phyloP scores from a whole-genome alignment of 2,113 vertebrate genomes.

The Seriola dumerili region DNA sequence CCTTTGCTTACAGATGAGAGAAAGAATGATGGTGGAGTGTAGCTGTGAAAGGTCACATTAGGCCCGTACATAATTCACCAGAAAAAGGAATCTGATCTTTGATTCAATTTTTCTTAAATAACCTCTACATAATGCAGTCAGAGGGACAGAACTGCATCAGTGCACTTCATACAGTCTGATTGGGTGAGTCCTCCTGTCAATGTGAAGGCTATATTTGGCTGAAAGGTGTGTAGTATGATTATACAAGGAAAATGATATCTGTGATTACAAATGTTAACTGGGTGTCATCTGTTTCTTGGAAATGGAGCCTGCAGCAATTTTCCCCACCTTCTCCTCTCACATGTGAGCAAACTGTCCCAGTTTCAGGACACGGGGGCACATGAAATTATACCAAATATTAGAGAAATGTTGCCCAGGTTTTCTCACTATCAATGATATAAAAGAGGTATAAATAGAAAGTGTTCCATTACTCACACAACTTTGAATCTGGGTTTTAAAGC shows the following conservation, averaged over 20 bases:
- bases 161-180: constrained; percentile 16
- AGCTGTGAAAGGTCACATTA: neutral
- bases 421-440: neutral
- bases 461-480: too few relatives aligned
- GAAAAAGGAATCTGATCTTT: neutral
- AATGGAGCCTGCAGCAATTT: constrained; percentile 40
- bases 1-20: neutral
- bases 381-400: neutral
- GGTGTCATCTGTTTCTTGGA: constrained; percentile 62
- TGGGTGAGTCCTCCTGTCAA: constrained; percentile 37
- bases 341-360: constrained; percentile 5
- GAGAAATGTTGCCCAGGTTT: neutral
- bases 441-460: neutral
- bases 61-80: too few relatives aligned
- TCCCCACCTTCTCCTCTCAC: constrained; percentile 38
- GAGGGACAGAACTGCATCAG: neutral
- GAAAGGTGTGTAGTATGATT: constrained; percentile 75
- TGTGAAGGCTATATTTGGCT: constrained; percentile 68
- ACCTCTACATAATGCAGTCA: neutral
- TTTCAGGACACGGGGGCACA: neutral
- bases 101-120: neutral
- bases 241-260: constrained; percentile 73
- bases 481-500: too few relatives aligned
- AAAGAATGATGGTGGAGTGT: neutral
- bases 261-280: constrained; percentile 67